Base-by-base conservation (phyloP, 2,113 vertebrate species). In the Alethe castanea region DNA sequence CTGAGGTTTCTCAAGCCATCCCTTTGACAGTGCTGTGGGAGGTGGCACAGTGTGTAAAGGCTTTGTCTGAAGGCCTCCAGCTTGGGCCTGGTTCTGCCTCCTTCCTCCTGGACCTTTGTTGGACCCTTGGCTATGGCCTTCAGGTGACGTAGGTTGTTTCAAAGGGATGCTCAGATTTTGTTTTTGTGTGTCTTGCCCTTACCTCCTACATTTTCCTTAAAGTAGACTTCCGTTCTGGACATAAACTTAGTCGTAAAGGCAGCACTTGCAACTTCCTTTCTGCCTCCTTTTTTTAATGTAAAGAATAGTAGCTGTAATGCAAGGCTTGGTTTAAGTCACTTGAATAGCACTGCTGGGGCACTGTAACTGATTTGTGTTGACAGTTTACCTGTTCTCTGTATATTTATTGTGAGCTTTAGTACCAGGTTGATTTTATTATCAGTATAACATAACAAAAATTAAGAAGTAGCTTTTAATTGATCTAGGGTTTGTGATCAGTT, bases 221-320 rank as follows among this genome's bases (percentile, higher is more conserved):
- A 95, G 93, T 78, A 71, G 86, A 81, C 72, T 93, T 96, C 95
- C 8, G 1, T 83, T 96, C 67, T 94, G 93, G 61, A 19, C 84
- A 24, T 86, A 94, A 95, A 94, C 91, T 82, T 45, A 11, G 61
- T 56, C 59, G 14, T 85, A 42, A 82, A 93, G 78, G 74, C 93
- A 80, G 66, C 79, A 48, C 64, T 92, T 90, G 60, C 40, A 76
- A 11, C 65, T 96, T 95, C 86, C 90, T 95, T 86, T 96, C 77
- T 78, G 57, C 42, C 61, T 94, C 56, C 26, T 73, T 74, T 88
- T 88, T 81, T 71, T 45, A 28, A 50, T 62, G 88, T 81, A 44
- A 88, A 62, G 92, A 81, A 24, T 31, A 81, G 59, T 56, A 81
- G 47, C 88, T 93, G 76, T 81, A 90, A 14, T 31, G 76, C 38